Evolutionary conservation across 2,888 invertebrate species (phyloP).

Genomic region (Tethea ocularis): DNA sequence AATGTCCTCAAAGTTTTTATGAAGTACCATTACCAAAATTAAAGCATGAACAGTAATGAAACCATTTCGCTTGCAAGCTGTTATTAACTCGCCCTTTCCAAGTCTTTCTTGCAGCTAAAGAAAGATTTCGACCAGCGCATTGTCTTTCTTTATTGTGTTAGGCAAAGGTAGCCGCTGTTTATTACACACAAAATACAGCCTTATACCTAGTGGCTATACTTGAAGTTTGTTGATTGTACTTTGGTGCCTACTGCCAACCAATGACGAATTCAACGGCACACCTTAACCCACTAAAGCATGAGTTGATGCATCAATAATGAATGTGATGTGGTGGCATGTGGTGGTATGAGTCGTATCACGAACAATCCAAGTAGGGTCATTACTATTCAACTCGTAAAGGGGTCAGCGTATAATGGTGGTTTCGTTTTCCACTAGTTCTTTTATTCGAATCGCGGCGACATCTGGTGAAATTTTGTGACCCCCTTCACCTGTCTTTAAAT

Average conservation of each 20-base stretch:
- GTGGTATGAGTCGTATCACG: conserved; percentile 33
- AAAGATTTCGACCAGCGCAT: too few species aligned
- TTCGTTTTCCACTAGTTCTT: conserved; percentile 58
- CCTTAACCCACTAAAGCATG: conserved; percentile 40
- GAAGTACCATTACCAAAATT: too few species aligned
- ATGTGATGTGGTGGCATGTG: conserved; percentile 21
- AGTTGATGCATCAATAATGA: conserved; percentile 39
- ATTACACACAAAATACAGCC: too few species aligned
- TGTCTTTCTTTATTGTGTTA: too few species aligned
- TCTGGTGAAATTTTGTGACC: background rate
- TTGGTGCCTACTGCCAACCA: conserved; percentile 15
- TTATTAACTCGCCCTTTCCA: too few species aligned
- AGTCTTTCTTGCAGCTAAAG: too few species aligned
- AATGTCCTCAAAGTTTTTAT: conserved; percentile 20
- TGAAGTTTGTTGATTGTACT: too few species aligned
- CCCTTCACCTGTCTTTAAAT: background rate
- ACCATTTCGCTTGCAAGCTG: too few species aligned
- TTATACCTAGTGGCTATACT: too few species aligned
- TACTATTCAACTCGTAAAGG: conserved; percentile 72
- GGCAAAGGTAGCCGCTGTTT: too few species aligned
- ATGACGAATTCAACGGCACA: conserved; percentile 34
- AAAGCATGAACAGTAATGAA: too few species aligned
- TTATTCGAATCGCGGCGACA: conserved; percentile 29
- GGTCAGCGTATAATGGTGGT: conserved; percentile 52
- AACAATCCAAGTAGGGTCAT: conserved; percentile 69